A percentile compares a stretch with the other conserved stretches of the same genome.
phyloP scores from a whole-genome alignment of 1,140 invertebrate genomes.

The Lordiphosa collinella region DNA sequence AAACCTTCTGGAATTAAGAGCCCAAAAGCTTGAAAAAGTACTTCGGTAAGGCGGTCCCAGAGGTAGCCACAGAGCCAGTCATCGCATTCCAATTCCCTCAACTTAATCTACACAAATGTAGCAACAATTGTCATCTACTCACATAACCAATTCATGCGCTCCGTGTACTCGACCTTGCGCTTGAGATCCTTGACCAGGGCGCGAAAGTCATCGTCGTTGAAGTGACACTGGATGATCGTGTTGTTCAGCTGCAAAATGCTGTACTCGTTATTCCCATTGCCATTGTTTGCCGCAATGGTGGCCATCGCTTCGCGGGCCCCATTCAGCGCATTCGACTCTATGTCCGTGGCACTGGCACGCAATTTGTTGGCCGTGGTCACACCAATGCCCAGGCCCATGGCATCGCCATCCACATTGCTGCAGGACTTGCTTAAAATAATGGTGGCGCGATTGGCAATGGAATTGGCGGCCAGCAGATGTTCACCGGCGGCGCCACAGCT shows the following conservation, averaged over 20 bases:
- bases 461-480: constrained; percentile 70
- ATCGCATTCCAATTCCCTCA: no score
- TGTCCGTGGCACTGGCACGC: constrained; percentile 60
- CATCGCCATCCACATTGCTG: constrained; percentile 69
- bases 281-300: constrained; percentile 27
- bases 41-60: no score
- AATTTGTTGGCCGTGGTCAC: constrained; percentile 30
- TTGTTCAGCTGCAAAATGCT: constrained; percentile 76
- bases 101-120: not conserved
- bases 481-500: constrained; percentile 73
- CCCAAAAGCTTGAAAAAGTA: no score
- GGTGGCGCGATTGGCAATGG: constrained; percentile 72
- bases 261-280: constrained; percentile 73
- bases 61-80: no score
- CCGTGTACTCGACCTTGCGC: constrained; percentile 78
- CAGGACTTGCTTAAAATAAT: constrained; percentile 77
- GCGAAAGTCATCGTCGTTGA: constrained; percentile 76
- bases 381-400: constrained; percentile 5
- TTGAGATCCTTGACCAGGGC: constrained; percentile 77
- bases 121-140: constrained; percentile 35
- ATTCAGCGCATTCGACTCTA: constrained; percentile 59
- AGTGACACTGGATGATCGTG: constrained; percentile 78
- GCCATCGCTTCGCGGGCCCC: constrained; percentile 32
- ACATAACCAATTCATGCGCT: constrained; percentile 80
- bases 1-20: no score